phyloP scores from a whole-genome alignment of 2,113 vertebrate species.

The Murina feae region DNA sequence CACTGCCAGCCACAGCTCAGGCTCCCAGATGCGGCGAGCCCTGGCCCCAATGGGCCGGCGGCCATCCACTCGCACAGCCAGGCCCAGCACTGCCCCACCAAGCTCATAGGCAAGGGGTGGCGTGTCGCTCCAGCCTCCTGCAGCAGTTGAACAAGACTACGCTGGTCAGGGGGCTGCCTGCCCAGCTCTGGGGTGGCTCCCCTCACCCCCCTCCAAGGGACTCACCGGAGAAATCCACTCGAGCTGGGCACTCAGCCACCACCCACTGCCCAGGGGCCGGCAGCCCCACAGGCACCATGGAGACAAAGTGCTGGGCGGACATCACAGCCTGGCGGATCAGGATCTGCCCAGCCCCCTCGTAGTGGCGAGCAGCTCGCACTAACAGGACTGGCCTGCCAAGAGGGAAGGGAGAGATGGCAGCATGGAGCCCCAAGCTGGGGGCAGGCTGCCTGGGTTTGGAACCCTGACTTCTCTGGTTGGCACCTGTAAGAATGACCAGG shows the following conservation, averaged over 20 bases:
- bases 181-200: neutral
- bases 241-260: slow-evolving; percentile 88
- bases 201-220: neutral
- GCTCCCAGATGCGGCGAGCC: slow-evolving; percentile 84
- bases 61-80: slow-evolving; percentile 90
- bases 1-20: slow-evolving; percentile 81
- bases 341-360: slow-evolving; percentile 93
- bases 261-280: slow-evolving; percentile 88
- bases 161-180: neutral
- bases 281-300: slow-evolving; percentile 68
- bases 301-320: slow-evolving; percentile 88
- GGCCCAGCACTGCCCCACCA: slow-evolving; percentile 90
- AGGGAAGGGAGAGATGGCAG: neutral
- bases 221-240: slow-evolving; percentile 93
- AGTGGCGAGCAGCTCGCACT: slow-evolving; percentile 93
- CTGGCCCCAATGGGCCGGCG: slow-evolving; percentile 87
- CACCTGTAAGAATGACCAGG: neutral
- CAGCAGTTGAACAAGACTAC: neutral
- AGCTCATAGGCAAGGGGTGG: slow-evolving; percentile 95
- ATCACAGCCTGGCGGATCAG: slow-evolving; percentile 91
- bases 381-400: slow-evolving; percentile 86
- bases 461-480: neutral
- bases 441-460: neutral
- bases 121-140: slow-evolving; percentile 96
- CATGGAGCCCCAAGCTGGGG: too few species aligned